These are phyloP conservation scores for Linnaemya tessellans DNA, from an alignment of 2,888 invertebrate genomes.

Conservation along the genomic window DNA sequence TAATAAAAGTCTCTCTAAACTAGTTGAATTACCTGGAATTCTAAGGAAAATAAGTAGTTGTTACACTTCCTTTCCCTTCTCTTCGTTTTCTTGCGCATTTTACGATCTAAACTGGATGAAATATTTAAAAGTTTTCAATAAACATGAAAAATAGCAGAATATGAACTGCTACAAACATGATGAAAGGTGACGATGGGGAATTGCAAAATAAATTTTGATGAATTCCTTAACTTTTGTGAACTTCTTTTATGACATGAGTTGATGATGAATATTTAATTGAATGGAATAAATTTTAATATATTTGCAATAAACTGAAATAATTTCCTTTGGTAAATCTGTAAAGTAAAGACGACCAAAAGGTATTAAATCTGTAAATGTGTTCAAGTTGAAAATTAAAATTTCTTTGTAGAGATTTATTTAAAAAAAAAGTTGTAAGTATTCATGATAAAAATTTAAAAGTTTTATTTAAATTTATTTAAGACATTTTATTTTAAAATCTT, in stretches of 20 bases:
- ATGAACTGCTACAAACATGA: constrained; percentile 40
- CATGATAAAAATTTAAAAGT: no score
- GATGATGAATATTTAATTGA: constrained; percentile 65
- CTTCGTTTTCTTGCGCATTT: constrained; percentile 19
- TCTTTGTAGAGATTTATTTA: no score
- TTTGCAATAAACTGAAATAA: not conserved
- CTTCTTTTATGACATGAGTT: constrained; percentile 45
- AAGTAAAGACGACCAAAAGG: not conserved
- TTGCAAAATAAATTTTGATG: constrained; percentile 67
- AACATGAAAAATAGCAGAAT: constrained; percentile 25
- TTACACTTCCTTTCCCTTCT: constrained; percentile 47
- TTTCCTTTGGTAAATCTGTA: constrained; percentile 17
- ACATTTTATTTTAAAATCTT: no score
- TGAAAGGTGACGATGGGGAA: constrained; percentile 71
- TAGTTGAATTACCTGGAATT: constrained; percentile 66
- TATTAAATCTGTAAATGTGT: not conserved
- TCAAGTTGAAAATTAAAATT: no score
- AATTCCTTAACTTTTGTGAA: constrained; percentile 45
- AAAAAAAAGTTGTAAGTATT: no score
- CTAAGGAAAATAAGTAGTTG: constrained; percentile 64
- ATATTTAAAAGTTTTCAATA: constrained; percentile 66
- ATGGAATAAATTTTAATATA: constrained; percentile 56
- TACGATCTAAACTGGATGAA: constrained; percentile 63
- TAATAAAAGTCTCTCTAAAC: constrained; percentile 72
- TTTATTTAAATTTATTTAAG: no score